A percentile compares a stretch with the other conserved stretches of the same genome.
Evolutionary conservation across 2,888 invertebrate genomes (phyloP).

Genomic region (Desoria tigrina): DNA sequence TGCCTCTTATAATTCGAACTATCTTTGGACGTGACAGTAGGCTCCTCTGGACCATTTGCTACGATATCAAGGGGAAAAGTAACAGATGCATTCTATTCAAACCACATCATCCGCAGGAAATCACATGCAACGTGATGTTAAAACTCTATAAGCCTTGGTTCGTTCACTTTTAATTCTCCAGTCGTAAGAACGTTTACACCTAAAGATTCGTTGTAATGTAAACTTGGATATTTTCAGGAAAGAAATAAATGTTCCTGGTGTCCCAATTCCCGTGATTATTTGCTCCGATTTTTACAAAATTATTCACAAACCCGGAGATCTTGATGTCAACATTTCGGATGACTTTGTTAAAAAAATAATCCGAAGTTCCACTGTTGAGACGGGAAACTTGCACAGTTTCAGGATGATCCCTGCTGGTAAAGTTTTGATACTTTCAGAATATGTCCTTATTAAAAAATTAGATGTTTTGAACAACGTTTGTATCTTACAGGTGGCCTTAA

Average conservation of each 20-base stretch:
- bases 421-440: too few species aligned
- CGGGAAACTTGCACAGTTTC: too few species aligned
- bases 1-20: slow-evolving; percentile 6
- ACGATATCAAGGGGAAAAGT: neutral
- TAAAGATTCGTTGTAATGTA: neutral
- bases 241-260: neutral
- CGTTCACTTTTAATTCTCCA: neutral
- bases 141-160: slow-evolving; percentile 18
- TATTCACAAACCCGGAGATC: neutral
- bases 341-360: too few species aligned
- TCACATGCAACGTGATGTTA: neutral
- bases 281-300: slow-evolving; percentile 18
- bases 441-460: too few species aligned
- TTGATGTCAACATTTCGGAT: neutral
- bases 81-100: slow-evolving; percentile 21
- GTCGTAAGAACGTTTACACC: too few species aligned
- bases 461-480: too few species aligned
- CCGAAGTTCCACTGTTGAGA: too few species aligned
- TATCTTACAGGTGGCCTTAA: neutral
- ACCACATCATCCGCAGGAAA: slow-evolving; percentile 1
- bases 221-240: slow-evolving; percentile 8
- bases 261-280: neutral
- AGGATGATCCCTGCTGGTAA: too few species aligned
- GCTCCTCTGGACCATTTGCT: slow-evolving; percentile 14
- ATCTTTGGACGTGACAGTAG: neutral